Base-by-base conservation (phyloP, 64 coral and sea anemone species). In the Cladopsammia gracilis region DNA sequence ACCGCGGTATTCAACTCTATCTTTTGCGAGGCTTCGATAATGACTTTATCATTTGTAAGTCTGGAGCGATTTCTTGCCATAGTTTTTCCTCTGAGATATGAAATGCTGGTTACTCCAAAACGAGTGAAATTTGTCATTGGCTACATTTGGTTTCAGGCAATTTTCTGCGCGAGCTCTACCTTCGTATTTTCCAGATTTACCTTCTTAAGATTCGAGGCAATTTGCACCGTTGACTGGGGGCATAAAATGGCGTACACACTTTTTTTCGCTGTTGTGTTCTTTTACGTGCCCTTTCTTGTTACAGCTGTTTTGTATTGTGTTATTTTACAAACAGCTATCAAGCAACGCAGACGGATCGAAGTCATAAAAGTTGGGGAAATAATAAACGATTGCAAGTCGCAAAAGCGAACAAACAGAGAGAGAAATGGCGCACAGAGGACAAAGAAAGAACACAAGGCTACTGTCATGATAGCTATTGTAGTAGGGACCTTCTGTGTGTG, bases 51-150 rank as follows among this genome's bases (percentile, higher is more conserved):
- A 3, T 93, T 91, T 78, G 94, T 96, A 11, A 93, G 90, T 48
- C 19, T 98, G 22, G 97, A 98, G 45, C 45, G 97, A 70, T 98
- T 81, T 48, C 48, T 98, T 3, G 94, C 94, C 3, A 98, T 98
- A 5, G 73, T 86, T 4, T 84, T 71, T 75, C 97, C 97, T 4
- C 51, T 98, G 16, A 80, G 86, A 72, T 95, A 98, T 81, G 81
- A 87, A 52, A 44, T 13, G 0, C 14, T 74, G 26, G 85, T 98
- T 14, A 98, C 97, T 48, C 58, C 90, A 11, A 71, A 25, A 66
- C 18, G 48, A 11, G 84, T 93, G 14, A 93, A 86, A 44, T 82
- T 82, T 4, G 54, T 90, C 68, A 75, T 98, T 54, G 57, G 46
- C 22, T 87, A 48, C 15, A 87, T 98, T 53, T 98, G 97, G 97